These are phyloP conservation scores for Rhincodon typus DNA, from an alignment of 2,797 vertebrate species.

Conservation along the genomic window DNA sequence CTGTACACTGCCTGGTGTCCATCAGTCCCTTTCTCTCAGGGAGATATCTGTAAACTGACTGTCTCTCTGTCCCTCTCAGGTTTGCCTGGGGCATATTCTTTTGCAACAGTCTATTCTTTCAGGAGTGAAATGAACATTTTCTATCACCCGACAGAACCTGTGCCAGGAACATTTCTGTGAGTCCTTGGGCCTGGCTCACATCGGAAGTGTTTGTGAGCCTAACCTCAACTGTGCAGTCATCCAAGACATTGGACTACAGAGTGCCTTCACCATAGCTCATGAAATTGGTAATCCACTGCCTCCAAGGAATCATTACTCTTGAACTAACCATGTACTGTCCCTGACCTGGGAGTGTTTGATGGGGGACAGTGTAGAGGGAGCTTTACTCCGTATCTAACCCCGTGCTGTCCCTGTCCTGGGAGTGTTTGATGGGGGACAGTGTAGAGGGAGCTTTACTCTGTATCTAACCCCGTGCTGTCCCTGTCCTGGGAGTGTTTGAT, in stretches of 20 bases:
- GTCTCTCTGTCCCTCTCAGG: background rate
- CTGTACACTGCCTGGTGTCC: background rate
- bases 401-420: background rate
- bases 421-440: background rate
- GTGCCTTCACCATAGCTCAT: background rate
- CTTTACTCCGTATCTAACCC: background rate
- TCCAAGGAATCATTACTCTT: background rate
- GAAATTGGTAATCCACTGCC: background rate
- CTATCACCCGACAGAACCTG: background rate
- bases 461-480: background rate
- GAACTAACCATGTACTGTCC: background rate
- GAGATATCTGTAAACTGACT: background rate
- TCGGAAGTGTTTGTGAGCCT: background rate
- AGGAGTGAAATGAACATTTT: background rate
- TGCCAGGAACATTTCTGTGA: slow-evolving; percentile 7
- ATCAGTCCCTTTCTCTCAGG: background rate
- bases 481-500: no score
- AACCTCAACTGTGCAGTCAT: background rate
- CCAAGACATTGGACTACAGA: background rate
- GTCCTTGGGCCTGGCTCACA: background rate
- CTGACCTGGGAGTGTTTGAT: background rate
- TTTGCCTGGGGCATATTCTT: no score
- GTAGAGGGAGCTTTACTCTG: background rate
- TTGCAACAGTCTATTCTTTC: no score
- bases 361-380: background rate